These are phyloP conservation scores for Dicrurus megarhynchus DNA, from an alignment of 2,113 vertebrate species.

Conservation along the genomic window DNA sequence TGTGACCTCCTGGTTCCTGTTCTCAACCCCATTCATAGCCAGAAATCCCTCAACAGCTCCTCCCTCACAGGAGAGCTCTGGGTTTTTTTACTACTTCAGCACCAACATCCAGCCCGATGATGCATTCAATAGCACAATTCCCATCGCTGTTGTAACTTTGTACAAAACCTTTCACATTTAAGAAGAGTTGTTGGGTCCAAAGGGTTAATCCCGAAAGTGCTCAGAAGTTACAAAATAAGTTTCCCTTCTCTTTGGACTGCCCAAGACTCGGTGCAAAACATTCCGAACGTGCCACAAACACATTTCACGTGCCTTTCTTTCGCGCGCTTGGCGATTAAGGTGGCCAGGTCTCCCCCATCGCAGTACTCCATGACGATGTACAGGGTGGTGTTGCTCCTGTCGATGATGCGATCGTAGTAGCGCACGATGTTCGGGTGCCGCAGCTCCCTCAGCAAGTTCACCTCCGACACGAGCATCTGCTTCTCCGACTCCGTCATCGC, in stretches of 20 bases:
- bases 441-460: constrained; percentile 92
- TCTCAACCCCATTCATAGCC: neutral
- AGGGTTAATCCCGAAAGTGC: neutral
- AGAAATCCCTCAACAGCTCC: neutral
- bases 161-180: neutral
- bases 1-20: neutral
- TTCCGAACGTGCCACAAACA: too few species aligned
- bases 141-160: rapidly evolving
- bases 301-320: constrained; percentile 79
- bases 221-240: neutral
- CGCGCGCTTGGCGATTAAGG: constrained; percentile 82
- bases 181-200: rapidly evolving
- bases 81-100: rapidly evolving
- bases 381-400: constrained; percentile 84
- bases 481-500: constrained; percentile 92
- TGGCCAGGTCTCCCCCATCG: constrained; percentile 91
- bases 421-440: constrained; percentile 93
- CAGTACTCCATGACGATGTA: constrained; percentile 98
- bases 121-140: neutral
- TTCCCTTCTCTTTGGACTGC: neutral
- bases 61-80: neutral
- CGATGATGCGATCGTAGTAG: constrained; percentile 94
- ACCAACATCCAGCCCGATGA: neutral
- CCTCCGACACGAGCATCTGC: constrained; percentile 96
- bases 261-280: rapidly evolving